These are phyloP conservation scores for Galleria mellonella DNA, from an alignment of 1,140 invertebrate species.

Conservation along the genomic window DNA sequence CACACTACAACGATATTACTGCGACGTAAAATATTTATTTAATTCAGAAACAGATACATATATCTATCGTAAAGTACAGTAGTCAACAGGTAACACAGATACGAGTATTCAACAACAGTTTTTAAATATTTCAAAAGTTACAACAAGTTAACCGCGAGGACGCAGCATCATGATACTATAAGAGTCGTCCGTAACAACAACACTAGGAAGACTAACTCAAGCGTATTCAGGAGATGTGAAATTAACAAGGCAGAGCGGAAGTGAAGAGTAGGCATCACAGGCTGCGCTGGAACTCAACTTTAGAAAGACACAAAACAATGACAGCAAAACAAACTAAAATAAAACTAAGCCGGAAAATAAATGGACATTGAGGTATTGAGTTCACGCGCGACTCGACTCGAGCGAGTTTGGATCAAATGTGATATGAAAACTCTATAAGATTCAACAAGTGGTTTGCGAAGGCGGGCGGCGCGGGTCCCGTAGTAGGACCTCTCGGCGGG, in stretches of 20 bases:
- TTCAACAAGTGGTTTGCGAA: conserved; percentile 64
- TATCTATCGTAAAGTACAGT: conserved; percentile 49
- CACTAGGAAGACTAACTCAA: conserved; percentile 54
- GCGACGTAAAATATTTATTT: conserved; percentile 44
- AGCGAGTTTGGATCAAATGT: conserved; percentile 26
- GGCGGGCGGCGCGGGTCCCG: conserved; percentile 43
- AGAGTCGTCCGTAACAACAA: conserved; percentile 56
- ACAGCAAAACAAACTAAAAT: conserved; percentile 16
- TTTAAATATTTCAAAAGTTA: conserved; percentile 63
- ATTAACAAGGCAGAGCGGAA: conserved; percentile 35
- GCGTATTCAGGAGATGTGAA: conserved; percentile 33
- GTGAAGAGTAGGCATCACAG: conserved; percentile 62
- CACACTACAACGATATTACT: conserved; percentile 34
- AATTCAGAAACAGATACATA: conserved; percentile 39
- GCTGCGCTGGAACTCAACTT: conserved; percentile 10
- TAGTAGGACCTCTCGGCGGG: conserved; percentile 48
- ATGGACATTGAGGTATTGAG: conserved; percentile 2
- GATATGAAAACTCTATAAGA: conserved; percentile 47
- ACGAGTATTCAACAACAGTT: conserved; percentile 62
- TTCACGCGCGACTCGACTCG: conserved; percentile 40
- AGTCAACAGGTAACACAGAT: conserved; percentile 71
- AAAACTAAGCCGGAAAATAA: conserved; percentile 11
- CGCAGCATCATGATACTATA: conserved; percentile 25
- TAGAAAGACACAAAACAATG: conserved; percentile 10
- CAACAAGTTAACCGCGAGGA: conserved; percentile 45